Conservation (phyloP, 1,140 invertebrate genomes). For the Diabrotica virgifera region DNA sequence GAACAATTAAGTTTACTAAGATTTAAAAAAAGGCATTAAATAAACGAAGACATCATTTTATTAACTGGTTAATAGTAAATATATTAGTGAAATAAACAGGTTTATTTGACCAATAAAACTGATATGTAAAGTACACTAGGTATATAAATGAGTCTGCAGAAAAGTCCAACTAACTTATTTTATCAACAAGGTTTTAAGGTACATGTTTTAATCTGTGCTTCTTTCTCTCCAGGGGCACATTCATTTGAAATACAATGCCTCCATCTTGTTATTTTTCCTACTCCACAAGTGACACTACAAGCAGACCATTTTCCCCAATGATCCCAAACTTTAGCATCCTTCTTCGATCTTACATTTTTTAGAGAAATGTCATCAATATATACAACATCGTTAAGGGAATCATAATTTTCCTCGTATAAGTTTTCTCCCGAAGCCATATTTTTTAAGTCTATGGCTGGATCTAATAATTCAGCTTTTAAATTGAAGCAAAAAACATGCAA, state of each 20-base stretch:
- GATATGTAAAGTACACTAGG: too few species aligned
- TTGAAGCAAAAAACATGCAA: too few species aligned
- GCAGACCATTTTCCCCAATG: slow-evolving; percentile 49
- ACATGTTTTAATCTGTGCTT: slow-evolving; percentile 54
- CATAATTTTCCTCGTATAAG: not conserved
- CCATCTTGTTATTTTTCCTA: slow-evolving; percentile 51
- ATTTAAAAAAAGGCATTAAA: too few species aligned
- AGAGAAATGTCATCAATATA: slow-evolving; percentile 9
- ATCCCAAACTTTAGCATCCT: slow-evolving; percentile 18
- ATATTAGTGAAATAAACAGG: too few species aligned
- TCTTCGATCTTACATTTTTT: slow-evolving; percentile 4
- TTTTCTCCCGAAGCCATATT: not conserved
- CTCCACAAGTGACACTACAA: slow-evolving; percentile 51
- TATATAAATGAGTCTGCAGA: too few species aligned
- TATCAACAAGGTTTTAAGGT: slow-evolving; percentile 46
- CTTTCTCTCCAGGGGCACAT: slow-evolving; percentile 51
- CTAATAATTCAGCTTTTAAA: too few species aligned
- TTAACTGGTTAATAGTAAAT: too few species aligned
- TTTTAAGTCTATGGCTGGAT: too few species aligned
- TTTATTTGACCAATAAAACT: too few species aligned
- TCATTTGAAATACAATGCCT: slow-evolving; percentile 50
- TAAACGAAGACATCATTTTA: too few species aligned
- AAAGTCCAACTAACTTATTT: not conserved
- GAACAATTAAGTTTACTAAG: too few species aligned
- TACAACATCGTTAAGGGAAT: slow-evolving; percentile 6